Evolutionary conservation across 2,113 vertebrate species (phyloP), one percentile per base, ranked within the genome.

Genomic region (Tetrao urogallus): DNA sequence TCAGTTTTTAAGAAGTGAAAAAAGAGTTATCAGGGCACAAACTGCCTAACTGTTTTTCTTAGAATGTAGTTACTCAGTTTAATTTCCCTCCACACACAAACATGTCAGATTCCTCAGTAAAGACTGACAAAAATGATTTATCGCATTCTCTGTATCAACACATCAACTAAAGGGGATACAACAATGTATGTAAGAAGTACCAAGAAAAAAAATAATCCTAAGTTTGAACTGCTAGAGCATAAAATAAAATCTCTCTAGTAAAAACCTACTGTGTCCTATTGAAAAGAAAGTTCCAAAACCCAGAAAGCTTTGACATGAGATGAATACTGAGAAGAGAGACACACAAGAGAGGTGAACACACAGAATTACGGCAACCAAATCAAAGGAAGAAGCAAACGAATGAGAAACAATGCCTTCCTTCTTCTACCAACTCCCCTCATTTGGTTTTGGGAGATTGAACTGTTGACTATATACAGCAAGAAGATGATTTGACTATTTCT

Each of bases 121-220:
- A 82, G 66, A 36, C 34, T 24, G 27, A 75, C 12, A 86, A 22
- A 92, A 69, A 57, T 47, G 48, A 74, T 61, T 74, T 56, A 87
- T 48, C 79, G 70, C 54, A 79, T 79, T 38, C 47, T 67, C 13
- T 5, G 9, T n/a, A 56, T 81, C 84, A 81, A 70, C 50, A 84
- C 8, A 72, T 64, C 75, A 90, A 48, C 64, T 77, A 54, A 89
- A 87, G 57, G 70, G 61, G n/a, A 66, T 77, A 56, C 75, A 85
- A 76, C 40, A 88, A 80, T 86, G n/a, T 70, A 78, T 25, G 27
- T 79, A 80, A 72, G n/a, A 85, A 3, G 2, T 19, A 36, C 6
- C 48, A 85, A 70, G 71, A 80, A 91, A 75, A 82, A 87, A 91
- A 94, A n/a, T 70, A 84, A 86, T 45, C n/a, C 63, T 5, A 22